Percentiles rank a stretch among this genome's conserved stretches.
Evolutionary conservation across 1,140 invertebrate species (phyloP).

Genomic region (Calliphora vicina): DNA sequence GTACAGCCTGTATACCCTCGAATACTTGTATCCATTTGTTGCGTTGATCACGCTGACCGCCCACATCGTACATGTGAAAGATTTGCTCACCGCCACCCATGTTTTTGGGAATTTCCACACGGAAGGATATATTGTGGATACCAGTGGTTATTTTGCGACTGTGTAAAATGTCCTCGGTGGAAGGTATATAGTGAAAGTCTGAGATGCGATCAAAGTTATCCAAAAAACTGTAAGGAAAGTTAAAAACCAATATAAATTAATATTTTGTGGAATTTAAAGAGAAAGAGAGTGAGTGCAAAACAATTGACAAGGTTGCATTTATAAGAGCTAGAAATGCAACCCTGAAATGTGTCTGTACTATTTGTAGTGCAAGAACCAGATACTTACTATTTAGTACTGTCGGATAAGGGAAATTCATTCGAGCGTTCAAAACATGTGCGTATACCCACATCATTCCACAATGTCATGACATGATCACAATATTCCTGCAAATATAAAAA

Average conservation of each 20-base stretch:
- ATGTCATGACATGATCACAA: slow-evolving; percentile 69
- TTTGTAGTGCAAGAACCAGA: not conserved
- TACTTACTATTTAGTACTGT: slow-evolving; percentile 82
- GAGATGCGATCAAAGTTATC: slow-evolving; percentile 70
- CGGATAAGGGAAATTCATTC: slow-evolving; percentile 82
- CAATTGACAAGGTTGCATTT: too few species aligned
- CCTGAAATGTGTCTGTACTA: not conserved
- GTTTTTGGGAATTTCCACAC: slow-evolving; percentile 72
- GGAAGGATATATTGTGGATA: slow-evolving; percentile 78
- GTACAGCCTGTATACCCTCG: slow-evolving; percentile 80
- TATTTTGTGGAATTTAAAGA: not conserved
- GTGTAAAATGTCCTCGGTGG: slow-evolving; percentile 75
- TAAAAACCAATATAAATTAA: not conserved
- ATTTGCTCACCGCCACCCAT: slow-evolving; percentile 73
- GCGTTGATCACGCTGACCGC: slow-evolving; percentile 82
- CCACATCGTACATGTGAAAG: slow-evolving; percentile 83
- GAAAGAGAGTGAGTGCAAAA: too few species aligned
- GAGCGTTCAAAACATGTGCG: slow-evolving; percentile 75
- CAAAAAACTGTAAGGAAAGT: slow-evolving; percentile 71
- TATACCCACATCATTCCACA: slow-evolving; percentile 75
- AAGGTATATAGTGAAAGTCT: slow-evolving; percentile 70
- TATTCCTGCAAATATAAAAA: slow-evolving; percentile 69
- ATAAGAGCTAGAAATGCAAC: too few species aligned
- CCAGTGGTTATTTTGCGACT: slow-evolving; percentile 74
- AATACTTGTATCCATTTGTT: slow-evolving; percentile 88